Evolutionary conservation across 2,888 invertebrate genomes (phyloP).

Genomic region (Eurois occulta): DNA sequence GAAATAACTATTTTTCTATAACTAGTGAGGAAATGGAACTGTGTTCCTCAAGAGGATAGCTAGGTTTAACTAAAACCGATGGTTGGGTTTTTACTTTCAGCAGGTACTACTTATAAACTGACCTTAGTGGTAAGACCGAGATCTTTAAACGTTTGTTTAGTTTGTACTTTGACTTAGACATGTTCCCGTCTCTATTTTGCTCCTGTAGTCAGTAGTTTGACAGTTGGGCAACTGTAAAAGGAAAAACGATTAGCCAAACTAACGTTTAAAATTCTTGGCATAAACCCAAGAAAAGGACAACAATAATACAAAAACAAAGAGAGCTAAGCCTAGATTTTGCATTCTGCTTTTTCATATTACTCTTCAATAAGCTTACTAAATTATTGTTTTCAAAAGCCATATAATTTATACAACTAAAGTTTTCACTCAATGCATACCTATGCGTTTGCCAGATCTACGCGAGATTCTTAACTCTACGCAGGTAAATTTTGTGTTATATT

Average conservation of each 20-base stretch:
- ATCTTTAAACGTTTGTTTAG: not conserved
- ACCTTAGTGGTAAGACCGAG: not conserved
- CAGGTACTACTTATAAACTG: not conserved
- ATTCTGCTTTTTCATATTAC: not conserved
- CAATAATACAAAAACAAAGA: not conserved
- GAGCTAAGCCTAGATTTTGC: not conserved
- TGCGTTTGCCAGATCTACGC: not conserved
- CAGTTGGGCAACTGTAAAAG: not conserved
- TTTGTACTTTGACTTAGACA: not conserved
- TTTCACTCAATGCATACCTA: not conserved
- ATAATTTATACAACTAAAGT: not conserved
- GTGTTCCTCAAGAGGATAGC: not conserved
- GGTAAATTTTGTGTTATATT: conserved; percentile 81
- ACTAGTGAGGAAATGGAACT: not conserved
- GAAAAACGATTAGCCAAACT: not conserved
- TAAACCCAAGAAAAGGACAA: not conserved
- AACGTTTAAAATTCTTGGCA: not conserved
- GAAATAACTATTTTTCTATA: not conserved
- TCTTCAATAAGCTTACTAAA: not conserved
- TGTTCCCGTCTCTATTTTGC: not conserved
- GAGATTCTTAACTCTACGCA: conserved; percentile 62
- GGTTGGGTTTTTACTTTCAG: not conserved
- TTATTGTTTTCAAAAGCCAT: not conserved
- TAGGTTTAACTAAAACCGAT: not conserved
- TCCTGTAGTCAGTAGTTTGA: not conserved